A percentile compares a stretch with the other conserved stretches of the same genome.
phyloP scores from a whole-genome alignment of 2,797 vertebrate species.

The Malurus leucopterus region DNA sequence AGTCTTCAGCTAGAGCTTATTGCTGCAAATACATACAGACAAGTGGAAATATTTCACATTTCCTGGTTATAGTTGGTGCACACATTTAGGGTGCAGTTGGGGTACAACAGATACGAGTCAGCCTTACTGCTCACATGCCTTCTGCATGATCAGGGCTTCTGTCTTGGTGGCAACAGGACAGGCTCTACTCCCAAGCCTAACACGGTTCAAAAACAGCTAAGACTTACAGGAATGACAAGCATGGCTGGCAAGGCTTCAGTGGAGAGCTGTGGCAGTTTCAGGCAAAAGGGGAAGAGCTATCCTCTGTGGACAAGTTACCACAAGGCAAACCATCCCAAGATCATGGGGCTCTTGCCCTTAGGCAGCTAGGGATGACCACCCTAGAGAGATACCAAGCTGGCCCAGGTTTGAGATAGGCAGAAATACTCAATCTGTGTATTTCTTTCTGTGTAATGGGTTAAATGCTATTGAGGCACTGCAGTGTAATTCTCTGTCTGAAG shows the following conservation, averaged over 20 bases:
- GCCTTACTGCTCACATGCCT: neutral
- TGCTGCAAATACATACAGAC: neutral
- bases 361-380: neutral
- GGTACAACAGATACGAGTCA: neutral
- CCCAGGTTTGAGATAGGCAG: neutral
- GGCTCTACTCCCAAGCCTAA: neutral
- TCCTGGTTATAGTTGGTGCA: neutral
- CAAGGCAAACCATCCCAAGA: neutral
- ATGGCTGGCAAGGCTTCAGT: neutral
- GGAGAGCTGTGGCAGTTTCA: neutral
- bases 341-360: neutral
- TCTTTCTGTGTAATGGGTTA: neutral
- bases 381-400: neutral
- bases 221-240: neutral
- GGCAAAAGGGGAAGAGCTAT: neutral
- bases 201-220: neutral
- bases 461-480: neutral
- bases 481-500: neutral
- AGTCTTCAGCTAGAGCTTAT: neutral
- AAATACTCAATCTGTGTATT: neutral
- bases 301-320: neutral
- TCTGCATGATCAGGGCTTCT: neutral
- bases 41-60: neutral
- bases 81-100: accelerated
- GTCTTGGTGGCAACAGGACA: neutral